Evolutionary conservation across 2,797 vertebrate genomes (phyloP), one percentile per base, ranked within the genome.

Genomic region (Acridotheres tristis): DNA sequence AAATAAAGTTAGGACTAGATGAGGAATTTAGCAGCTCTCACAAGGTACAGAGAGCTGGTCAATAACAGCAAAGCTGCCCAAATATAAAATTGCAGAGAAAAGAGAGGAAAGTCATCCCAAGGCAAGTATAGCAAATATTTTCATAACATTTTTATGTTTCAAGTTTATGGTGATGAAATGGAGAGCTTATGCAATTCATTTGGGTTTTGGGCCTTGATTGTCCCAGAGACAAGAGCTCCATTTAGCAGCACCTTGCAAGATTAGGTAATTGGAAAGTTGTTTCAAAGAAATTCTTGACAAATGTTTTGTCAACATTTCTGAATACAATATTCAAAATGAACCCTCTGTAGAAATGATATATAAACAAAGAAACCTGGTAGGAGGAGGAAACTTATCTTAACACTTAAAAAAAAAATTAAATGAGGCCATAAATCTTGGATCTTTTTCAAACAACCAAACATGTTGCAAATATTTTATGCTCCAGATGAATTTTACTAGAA

Each of bases 251-350:
- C 53, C 27, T 36, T 42, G 5, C 25, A 57, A 58, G 29, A 59
- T 69, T 5, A 84, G 30, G 43, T 62, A 55, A 22, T 73, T 18
- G n/a, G 32, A 81, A 78, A 48, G 36, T n/a, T 47, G 81, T 78
- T 92, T 95, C 82, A 89, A 96, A 96, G 71, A 78, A 85, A 89
- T 85, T 86, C 82, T 66, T 85, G 45, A 58, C 29, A 71, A 75
- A 59, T 63, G 45, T 84, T 96, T 96, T 93, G 88, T 92, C 92
- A 96, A 84, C 90, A 76, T 42, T 76, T 78, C 47, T 57, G 48
- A 85, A 89, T 1, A 2, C 12, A 45, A 21, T 42, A 47, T 73
- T 93, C 85, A 57, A 91, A 88, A 81, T 25, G 1, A 88, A 79
- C 7, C 22, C 50, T 73, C 59, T 69, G n/a, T 27, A 86, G 53